Evolutionary conservation across 2,888 invertebrate species (phyloP), one percentile per base, ranked within the genome.

Genomic region (Trichopria drosophilae): DNA sequence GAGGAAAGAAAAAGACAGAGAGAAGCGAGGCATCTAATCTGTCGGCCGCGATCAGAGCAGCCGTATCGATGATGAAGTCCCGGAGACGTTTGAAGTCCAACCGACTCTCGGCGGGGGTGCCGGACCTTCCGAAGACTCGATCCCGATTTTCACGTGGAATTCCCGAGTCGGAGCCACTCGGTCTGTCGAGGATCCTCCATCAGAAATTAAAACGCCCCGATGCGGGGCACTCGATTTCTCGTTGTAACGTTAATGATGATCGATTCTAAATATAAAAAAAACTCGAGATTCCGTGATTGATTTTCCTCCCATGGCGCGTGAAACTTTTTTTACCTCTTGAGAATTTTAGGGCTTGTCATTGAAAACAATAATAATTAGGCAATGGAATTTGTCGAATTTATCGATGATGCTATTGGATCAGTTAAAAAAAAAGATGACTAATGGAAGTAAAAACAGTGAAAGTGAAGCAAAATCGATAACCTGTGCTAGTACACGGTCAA

Each of bases 61-160:
- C 63, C 61, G 68, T 72, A 73, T 73, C 73, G 73, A 73, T 71
- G 73, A 72, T 72, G 73, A 73, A 71, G 72, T 69, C 69, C 67
- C 72, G 64, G 66, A 63, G 61, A 59, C 67, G 71, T 73, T 74
- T 74, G 73, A 73, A 67, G 73, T 73, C 55, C 58, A 57, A 55
- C 71, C 71, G 63, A 65, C 57, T 60, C 73, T 51, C 72, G 60
- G 65, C 71, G 65, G 72, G 71, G 69, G 66, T 63, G 60, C 65
- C 16, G 66, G 58, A 61, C 64, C 66, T 58, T 60, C 61, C 61
- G 60, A 61, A 62, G 61, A 58, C 59, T 64, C 62, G 63, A 66
- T 67, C 63, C 67, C 62, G 63, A 68, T 66, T 68, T 65, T 63
- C 58, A 26, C 28, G 18, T 22, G n/a, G 10, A 10, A 19, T 37